Percentiles rank a stretch among this genome's conserved stretches.
phyloP scores from a whole-genome alignment of 2,888 invertebrate genomes.

The Drosophila neonasuta region DNA sequence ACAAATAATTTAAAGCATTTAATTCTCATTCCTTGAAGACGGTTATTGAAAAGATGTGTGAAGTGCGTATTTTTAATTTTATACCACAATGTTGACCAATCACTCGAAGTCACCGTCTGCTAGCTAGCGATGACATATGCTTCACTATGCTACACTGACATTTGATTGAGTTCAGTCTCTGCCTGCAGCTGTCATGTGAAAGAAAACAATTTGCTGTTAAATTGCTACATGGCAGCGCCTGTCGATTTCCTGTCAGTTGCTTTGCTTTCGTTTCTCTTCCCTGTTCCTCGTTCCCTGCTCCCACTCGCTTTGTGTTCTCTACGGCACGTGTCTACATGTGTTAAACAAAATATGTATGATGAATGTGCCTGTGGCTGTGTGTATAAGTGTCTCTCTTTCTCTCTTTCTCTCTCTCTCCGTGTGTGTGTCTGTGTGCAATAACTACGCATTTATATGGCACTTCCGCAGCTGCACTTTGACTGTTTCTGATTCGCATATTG shows the following conservation, averaged over 20 bases:
- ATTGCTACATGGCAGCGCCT: conserved; percentile 61
- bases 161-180: conserved; percentile 48
- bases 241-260: conserved; percentile 65
- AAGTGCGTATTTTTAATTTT: conserved; percentile 24
- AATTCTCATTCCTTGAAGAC: background rate
- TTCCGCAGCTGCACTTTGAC: conserved; percentile 51
- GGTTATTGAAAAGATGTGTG: background rate
- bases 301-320: conserved; percentile 7
- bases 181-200: conserved; percentile 64
- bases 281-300: background rate
- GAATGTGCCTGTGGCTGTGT: background rate
- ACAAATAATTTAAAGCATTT: background rate
- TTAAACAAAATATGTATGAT: conserved; percentile 14
- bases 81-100: conserved; percentile 36
- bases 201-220: conserved; percentile 70
- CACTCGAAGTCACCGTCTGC: conserved; percentile 6
- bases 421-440: conserved; percentile 37
- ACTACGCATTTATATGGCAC: conserved; percentile 54
- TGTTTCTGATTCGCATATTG: conserved; percentile 27
- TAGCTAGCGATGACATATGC: conserved; percentile 27
- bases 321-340: conserved; percentile 26
- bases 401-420: background rate
- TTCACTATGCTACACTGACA: conserved; percentile 35
- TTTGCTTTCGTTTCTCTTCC: conserved; percentile 11
- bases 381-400: background rate